phyloP scores from a whole-genome alignment of 2,113 vertebrate genomes.

The Chelonoidis abingdonii region DNA sequence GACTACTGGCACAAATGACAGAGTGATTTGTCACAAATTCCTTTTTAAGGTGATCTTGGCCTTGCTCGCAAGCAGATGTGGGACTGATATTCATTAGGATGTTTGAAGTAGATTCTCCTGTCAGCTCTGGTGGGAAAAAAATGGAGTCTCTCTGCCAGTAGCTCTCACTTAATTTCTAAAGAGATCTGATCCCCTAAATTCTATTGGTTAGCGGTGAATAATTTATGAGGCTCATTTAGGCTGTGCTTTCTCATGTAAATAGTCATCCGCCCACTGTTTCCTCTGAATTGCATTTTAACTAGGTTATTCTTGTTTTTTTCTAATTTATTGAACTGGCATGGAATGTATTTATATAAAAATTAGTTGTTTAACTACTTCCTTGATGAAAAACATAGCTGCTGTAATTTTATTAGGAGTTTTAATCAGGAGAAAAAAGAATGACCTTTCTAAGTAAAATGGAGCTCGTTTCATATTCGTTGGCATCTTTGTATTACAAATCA shows the following conservation, averaged over 20 bases:
- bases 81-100: conserved; percentile 65
- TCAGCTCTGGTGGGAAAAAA: conserved; percentile 75
- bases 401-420: conserved; percentile 77
- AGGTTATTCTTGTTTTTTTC: conserved; percentile 84
- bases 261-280: conserved; percentile 80
- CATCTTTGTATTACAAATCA: conserved; percentile 68
- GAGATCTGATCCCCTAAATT: conserved; percentile 80
- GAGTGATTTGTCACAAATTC: not conserved
- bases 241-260: conserved; percentile 77
- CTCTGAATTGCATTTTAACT: conserved; percentile 82
- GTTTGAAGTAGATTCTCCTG: conserved; percentile 60
- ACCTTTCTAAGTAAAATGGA: conserved; percentile 46
- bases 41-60: conserved; percentile 3
- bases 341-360: conserved; percentile 83
- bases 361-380: conserved; percentile 76
- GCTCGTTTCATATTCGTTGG: conserved; percentile 48
- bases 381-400: conserved; percentile 75
- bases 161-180: conserved; percentile 74
- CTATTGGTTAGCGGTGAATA: conserved; percentile 78
- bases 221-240: conserved; percentile 75
- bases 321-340: conserved; percentile 80
- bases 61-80: not conserved
- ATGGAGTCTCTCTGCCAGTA: conserved; percentile 41
- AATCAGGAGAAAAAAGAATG: conserved; percentile 68
- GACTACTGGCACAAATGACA: not conserved